These are phyloP conservation scores for Anthopleura sola DNA, from an alignment of 64 coral and sea anemone species.

Conservation along the genomic window DNA sequence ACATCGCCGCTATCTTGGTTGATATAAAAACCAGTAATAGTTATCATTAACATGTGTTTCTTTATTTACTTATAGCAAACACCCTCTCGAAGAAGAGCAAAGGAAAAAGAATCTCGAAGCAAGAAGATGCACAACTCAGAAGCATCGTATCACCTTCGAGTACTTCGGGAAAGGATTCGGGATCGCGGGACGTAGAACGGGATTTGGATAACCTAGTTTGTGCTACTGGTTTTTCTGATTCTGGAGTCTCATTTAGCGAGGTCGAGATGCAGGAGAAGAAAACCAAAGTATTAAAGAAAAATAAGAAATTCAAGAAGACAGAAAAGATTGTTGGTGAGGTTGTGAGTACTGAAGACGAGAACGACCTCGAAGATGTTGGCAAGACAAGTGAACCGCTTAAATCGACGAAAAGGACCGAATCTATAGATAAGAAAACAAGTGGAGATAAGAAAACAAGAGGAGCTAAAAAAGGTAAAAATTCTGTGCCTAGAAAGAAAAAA, in stretches of 20 bases:
- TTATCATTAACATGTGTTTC: neutral
- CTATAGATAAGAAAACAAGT: neutral
- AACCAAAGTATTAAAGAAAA: neutral
- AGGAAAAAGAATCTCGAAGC: neutral
- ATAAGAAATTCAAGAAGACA: neutral
- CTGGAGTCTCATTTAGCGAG: neutral
- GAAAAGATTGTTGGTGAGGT: neutral
- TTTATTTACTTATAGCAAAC: neutral
- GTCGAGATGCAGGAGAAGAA: neutral
- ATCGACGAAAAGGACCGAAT: neutral
- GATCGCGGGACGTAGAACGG: neutral
- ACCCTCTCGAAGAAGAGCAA: neutral
- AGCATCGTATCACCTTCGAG: neutral
- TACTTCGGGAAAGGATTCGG: neutral
- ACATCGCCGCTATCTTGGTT: no score
- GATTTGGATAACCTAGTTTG: neutral
- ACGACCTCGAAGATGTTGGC: neutral
- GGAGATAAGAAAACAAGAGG: neutral
- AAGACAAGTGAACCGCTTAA: neutral
- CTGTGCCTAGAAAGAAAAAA: constrained; percentile 5
- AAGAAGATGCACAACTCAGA: neutral
- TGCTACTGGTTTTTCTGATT: neutral
- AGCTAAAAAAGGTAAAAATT: neutral
- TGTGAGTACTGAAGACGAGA: neutral
- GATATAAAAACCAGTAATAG: no score